Evolutionary conservation across 2,797 vertebrate species (phyloP).

Genomic region (Notoglanidium macrostoma): DNA sequence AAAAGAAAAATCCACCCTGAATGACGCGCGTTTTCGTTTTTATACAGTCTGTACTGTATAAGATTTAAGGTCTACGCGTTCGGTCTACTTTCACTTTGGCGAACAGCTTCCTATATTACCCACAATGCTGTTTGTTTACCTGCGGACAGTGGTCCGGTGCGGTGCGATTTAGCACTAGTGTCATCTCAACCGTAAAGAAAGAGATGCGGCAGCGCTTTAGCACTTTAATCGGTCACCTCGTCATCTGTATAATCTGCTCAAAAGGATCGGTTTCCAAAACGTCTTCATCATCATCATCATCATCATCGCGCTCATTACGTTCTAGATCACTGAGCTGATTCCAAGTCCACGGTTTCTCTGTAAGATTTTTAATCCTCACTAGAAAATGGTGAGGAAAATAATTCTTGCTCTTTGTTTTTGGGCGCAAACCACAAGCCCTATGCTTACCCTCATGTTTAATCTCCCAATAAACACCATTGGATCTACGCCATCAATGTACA

Average conservation of each 20-base stretch:
- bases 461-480: neutral
- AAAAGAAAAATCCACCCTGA: slow-evolving; percentile 15
- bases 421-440: neutral
- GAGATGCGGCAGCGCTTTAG: neutral
- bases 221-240: neutral
- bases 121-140: neutral
- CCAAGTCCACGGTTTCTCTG: neutral
- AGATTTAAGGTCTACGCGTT: too few relatives aligned
- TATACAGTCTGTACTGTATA: neutral
- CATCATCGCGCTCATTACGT: neutral
- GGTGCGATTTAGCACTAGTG: neutral
- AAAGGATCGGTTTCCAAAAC: neutral
- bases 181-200: neutral
- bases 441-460: neutral
- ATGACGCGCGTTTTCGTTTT: neutral
- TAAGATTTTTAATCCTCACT: neutral
- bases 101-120: neutral
- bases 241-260: neutral
- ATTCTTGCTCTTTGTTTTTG: neutral
- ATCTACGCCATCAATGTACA: too few relatives aligned
- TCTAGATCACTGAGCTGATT: neutral
- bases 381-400: neutral
- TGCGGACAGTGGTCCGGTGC: neutral
- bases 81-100: neutral
- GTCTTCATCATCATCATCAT: neutral